These are phyloP conservation scores for Dryobotodes eremita DNA, from an alignment of 2,888 invertebrate species.

Conservation along the genomic window DNA sequence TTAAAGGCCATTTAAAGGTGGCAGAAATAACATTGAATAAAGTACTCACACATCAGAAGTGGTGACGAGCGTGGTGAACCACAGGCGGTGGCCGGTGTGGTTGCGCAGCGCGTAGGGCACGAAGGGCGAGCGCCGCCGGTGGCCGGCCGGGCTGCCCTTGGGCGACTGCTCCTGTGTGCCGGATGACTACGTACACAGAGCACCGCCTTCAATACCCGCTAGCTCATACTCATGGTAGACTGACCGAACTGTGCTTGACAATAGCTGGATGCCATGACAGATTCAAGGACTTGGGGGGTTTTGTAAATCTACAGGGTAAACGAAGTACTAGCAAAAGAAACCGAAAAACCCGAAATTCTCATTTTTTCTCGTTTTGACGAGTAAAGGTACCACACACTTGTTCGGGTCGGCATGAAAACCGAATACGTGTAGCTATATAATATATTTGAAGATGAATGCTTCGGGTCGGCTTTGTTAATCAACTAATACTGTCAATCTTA, in stretches of 20 bases:
- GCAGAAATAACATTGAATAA: not conserved
- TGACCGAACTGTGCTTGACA: not conserved
- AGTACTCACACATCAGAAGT: slow-evolving; percentile 91
- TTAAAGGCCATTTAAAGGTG: not conserved
- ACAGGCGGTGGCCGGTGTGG: slow-evolving; percentile 96
- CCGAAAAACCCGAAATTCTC: not conserved
- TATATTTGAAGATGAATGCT: not conserved
- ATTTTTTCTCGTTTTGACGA: not conserved
- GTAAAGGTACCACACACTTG: not conserved
- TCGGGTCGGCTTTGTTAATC: not conserved
- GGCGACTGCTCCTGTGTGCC: slow-evolving; percentile 80
- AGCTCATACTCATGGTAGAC: not conserved
- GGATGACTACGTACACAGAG: slow-evolving; percentile 58
- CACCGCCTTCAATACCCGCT: slow-evolving; percentile 24
- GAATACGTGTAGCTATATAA: not conserved
- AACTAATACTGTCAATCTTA: not conserved
- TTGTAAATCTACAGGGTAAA: not conserved
- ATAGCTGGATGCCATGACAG: not conserved
- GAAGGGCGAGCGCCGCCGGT: slow-evolving; percentile 96
- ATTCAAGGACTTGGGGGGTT: not conserved
- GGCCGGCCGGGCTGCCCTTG: slow-evolving; percentile 91
- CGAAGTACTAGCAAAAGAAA: not conserved
- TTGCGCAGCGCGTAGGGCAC: slow-evolving; percentile 98
- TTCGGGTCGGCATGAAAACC: not conserved
- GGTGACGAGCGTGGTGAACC: slow-evolving; percentile 96